These are phyloP conservation scores for Ichneumoninae sp. DNA, from an alignment of 2,888 invertebrate genomes.

Conservation along the genomic window DNA sequence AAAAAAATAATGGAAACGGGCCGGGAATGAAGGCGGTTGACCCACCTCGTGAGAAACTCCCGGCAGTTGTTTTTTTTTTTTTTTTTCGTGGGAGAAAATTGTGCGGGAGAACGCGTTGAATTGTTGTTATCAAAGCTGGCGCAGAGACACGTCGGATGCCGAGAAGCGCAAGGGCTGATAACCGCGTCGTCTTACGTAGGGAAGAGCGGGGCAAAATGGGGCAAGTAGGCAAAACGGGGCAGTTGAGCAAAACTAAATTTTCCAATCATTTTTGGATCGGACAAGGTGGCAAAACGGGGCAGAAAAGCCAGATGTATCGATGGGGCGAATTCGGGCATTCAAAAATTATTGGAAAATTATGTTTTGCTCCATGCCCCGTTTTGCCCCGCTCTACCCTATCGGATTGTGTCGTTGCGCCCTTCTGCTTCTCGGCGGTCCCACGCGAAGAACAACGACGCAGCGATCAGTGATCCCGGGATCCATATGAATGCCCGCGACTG, in stretches of 20 bases:
- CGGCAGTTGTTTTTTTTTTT: background rate
- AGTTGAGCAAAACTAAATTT: too few species aligned
- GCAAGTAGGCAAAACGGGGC: too few species aligned
- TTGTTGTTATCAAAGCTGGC: slow-evolving; percentile 16
- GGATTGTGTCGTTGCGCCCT: background rate
- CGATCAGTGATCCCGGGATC: slow-evolving; percentile 30
- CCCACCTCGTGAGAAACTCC: slow-evolving; percentile 6
- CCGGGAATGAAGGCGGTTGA: slow-evolving; percentile 3
- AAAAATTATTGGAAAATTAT: too few species aligned
- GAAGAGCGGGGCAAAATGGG: too few species aligned
- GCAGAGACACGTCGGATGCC: background rate
- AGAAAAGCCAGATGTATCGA: too few species aligned
- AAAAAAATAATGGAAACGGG: background rate
- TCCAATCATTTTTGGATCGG: too few species aligned
- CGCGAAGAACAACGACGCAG: slow-evolving; percentile 1
- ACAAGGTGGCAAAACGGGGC: too few species aligned
- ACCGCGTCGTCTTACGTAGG: background rate
- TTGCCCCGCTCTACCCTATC: too few species aligned
- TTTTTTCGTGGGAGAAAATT: slow-evolving; percentile 20
- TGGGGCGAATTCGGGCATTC: too few species aligned
- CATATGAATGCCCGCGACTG: background rate
- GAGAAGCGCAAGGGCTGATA: background rate
- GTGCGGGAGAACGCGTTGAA: slow-evolving; percentile 2
- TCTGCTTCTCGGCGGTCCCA: background rate
- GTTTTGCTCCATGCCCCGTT: too few species aligned